Percentiles rank a stretch among this genome's conserved stretches.
These are phyloP conservation scores for Styela clava DNA, from an alignment of 23 tunicate genomes.

Conservation along the genomic window DNA sequence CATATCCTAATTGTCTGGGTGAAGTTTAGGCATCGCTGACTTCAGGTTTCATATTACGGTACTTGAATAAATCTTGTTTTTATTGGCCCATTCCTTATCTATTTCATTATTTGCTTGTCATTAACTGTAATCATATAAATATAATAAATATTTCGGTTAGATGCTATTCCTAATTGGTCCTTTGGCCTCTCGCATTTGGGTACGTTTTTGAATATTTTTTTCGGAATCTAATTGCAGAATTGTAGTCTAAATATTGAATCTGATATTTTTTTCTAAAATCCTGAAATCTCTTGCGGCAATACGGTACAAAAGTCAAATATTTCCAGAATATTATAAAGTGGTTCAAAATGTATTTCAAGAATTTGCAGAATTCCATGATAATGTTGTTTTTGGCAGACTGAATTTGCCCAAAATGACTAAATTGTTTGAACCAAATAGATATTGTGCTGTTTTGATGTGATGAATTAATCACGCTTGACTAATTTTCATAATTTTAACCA, in stretches of 20 bases:
- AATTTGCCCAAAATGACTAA: background rate
- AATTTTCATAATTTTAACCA: too few species aligned
- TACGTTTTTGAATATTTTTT: background rate
- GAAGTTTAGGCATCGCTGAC: too few species aligned
- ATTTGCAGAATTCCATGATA: background rate
- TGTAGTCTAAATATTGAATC: constrained; percentile 4
- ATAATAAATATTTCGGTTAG: too few species aligned
- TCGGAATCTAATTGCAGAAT: too few species aligned
- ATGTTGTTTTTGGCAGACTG: background rate
- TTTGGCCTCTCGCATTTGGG: too few species aligned
- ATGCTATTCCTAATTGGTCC: too few species aligned
- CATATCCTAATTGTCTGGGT: too few species aligned
- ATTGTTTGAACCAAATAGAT: background rate
- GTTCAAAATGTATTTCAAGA: background rate
- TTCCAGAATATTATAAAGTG: background rate
- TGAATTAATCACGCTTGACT: background rate
- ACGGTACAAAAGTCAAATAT: background rate
- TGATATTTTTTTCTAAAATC: background rate
- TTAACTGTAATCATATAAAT: too few species aligned
- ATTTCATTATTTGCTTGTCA: too few species aligned
- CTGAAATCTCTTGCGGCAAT: background rate
- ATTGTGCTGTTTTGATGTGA: background rate
- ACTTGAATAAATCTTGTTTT: too few species aligned
- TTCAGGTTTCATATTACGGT: too few species aligned
- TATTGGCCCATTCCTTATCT: too few species aligned